Percentiles rank a stretch among this genome's conserved stretches.
Evolutionary conservation across 2,888 invertebrate species (phyloP).

Genomic region (Leucophenga maculata): DNA sequence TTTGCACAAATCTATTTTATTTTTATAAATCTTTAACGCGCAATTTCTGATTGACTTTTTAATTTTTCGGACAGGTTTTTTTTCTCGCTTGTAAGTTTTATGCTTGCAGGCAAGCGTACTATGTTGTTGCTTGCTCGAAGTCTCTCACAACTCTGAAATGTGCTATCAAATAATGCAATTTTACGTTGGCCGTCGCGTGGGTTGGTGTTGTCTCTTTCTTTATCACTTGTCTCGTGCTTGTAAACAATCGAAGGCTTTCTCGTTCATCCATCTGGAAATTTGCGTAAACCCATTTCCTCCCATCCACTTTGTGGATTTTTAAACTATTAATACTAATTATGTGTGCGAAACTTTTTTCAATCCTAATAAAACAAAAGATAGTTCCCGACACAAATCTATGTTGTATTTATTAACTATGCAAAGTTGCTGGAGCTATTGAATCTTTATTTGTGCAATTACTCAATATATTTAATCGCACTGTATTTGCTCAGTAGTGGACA

Average conservation of each 20-base stretch:
- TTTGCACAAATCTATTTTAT: constrained; percentile 33
- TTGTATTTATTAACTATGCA: too few species aligned
- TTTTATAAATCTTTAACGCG: constrained; percentile 42
- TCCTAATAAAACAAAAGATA: too few species aligned
- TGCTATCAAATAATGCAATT: neutral
- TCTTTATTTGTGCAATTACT: too few species aligned
- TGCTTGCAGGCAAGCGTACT: constrained; percentile 16
- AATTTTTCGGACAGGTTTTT: constrained; percentile 33
- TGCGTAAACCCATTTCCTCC: too few species aligned
- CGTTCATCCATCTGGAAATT: constrained; percentile 2
- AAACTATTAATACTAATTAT: too few species aligned
- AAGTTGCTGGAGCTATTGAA: too few species aligned
- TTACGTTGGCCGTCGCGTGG: neutral
- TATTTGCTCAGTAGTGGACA: too few species aligned
- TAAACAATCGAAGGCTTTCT: neutral
- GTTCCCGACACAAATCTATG: too few species aligned
- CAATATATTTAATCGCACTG: too few species aligned
- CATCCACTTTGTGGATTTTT: too few species aligned
- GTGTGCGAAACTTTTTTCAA: too few species aligned
- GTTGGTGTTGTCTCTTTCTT: neutral
- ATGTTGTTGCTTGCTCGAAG: constrained; percentile 1
- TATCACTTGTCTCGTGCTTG: constrained; percentile 23
- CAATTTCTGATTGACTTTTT: constrained; percentile 54
- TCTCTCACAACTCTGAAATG: neutral
- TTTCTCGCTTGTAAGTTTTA: constrained; percentile 44